Percentiles rank a stretch among this genome's conserved stretches.
These are phyloP conservation scores for Epinephelus fuscoguttatus DNA, from an alignment of 2,113 vertebrate genomes.

Conservation along the genomic window DNA sequence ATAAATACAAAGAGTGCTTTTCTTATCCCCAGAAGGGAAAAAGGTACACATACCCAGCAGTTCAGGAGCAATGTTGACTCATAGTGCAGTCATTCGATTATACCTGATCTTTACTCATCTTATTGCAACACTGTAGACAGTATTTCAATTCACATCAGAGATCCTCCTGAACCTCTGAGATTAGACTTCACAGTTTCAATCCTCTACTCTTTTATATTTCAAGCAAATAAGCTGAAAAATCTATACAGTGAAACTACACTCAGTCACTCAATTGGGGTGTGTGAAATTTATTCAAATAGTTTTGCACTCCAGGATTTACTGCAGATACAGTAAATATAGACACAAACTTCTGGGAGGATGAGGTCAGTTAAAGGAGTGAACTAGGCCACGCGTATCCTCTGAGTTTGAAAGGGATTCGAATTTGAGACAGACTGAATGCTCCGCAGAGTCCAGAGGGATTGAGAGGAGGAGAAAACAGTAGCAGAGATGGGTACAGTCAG, in stretches of 20 bases:
- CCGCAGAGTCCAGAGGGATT: slow-evolving; percentile 29
- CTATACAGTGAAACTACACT: neutral
- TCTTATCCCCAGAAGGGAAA: too few relatives aligned
- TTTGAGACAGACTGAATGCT: slow-evolving; percentile 31
- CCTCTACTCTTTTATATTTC: neutral
- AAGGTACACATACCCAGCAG: too few relatives aligned
- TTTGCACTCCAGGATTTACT: slow-evolving; percentile 5
- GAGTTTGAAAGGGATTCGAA: slow-evolving; percentile 17
- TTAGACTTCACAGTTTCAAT: neutral
- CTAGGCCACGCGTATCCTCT: slow-evolving; percentile 28
- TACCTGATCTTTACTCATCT: slow-evolving; percentile 10
- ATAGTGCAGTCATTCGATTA: too few relatives aligned
- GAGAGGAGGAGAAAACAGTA: slow-evolving; percentile 29
- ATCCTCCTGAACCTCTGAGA: slow-evolving; percentile 10
- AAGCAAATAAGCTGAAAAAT: slow-evolving; percentile 2
- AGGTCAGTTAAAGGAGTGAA: slow-evolving; percentile 48
- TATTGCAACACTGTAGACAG: slow-evolving; percentile 12
- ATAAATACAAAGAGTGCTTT: too few relatives aligned
- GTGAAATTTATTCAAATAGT: slow-evolving; percentile 2
- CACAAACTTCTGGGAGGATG: slow-evolving; percentile 13
- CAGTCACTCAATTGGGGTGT: slow-evolving; percentile 7
- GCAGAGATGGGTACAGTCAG: slow-evolving; percentile 33
- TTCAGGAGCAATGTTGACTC: too few relatives aligned
- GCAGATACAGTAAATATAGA: slow-evolving; percentile 14
- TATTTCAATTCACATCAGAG: slow-evolving; percentile 16